Evolutionary conservation across 2,888 invertebrate genomes (phyloP), one percentile per base, ranked within the genome.

Genomic region (Ephialtes manifestator): DNA sequence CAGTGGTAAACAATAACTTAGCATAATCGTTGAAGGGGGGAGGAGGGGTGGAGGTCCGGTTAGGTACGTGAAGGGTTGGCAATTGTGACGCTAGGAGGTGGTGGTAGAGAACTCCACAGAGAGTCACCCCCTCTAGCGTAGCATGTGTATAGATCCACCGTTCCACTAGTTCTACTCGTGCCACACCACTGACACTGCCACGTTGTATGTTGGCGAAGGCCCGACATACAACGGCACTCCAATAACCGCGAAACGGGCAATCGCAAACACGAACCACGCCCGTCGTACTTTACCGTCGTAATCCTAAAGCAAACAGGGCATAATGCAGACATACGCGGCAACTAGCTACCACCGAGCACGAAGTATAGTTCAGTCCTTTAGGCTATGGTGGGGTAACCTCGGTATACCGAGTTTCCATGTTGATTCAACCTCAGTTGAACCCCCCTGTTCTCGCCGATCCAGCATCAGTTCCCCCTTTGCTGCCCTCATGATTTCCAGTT

Each of bases 311-410:
- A 92, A 92, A 92, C 92, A 90, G 86, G 87, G 89, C 89, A 92
- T 92, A 92, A 92, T 92, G 90, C 91, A 92, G 91, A 92, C 91
- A 91, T 92, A 92, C 89, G 90, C 88, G 89, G 88, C 88, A 90
- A 91, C 89, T 87, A 88, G 75, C 75, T 65, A 63, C 63, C 48
- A 31, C 51, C 68, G 20, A 11, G 10, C 43, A 7, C 35, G 10
- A 20, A 11, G 20, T 39, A 65, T 20, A 39, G 65, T 39, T 39
- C 60, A 53, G 35, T 80, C 68, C 76, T 76, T 48, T 46, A 18
- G 58, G 46, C 46, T 48, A 79, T 31, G 60, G 51, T 31, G 72
- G 24, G n/a, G 67, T 67, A 39, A 63, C 51, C 75, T 63, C 51
- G 65, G 39, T 65, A 65, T 39, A 65, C 65, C 48, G 48, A 35